Percentiles rank a stretch among this genome's conserved stretches.
These are phyloP conservation scores for Octonoba sinensis DNA, from an alignment of 2,888 invertebrate genomes.

Conservation along the genomic window DNA sequence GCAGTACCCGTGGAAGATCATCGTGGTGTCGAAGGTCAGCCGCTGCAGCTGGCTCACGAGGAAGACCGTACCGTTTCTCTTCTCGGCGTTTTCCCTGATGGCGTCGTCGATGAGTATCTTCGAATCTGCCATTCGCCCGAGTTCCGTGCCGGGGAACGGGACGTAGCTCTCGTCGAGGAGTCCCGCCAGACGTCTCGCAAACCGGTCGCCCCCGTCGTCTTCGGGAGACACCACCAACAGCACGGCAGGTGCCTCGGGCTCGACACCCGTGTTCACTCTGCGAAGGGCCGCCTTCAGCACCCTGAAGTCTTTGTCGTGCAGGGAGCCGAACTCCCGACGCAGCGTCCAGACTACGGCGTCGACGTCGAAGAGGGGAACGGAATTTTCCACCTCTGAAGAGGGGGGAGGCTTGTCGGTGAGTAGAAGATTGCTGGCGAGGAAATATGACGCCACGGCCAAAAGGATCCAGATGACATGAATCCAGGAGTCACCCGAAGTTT, in stretches of 20 bases:
- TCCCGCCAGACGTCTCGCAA: conserved; percentile 2
- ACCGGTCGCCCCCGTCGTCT: background rate
- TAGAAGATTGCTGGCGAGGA: too few species aligned
- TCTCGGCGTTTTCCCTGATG: background rate
- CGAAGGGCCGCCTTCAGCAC: conserved; percentile 14
- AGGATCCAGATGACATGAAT: too few species aligned
- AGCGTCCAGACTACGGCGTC: background rate
- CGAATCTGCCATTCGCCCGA: background rate
- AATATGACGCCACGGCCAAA: too few species aligned
- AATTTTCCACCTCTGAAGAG: background rate
- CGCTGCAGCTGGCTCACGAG: conserved; percentile 23
- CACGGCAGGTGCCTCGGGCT: conserved; percentile 34
- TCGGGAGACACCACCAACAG: conserved; percentile 19
- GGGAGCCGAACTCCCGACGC: background rate
- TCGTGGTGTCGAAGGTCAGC: conserved; percentile 30
- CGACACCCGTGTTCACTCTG: background rate
- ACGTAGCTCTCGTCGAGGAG: background rate
- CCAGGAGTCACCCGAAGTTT: too few species aligned
- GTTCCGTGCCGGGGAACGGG: background rate
- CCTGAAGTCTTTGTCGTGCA: background rate
- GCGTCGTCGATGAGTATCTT: conserved; percentile 29
- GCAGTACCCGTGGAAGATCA: conserved; percentile 44
- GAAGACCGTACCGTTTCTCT: background rate
- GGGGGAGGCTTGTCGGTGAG: too few species aligned
- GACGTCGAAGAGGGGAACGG: background rate